Evolutionary conservation across 2,113 vertebrate genomes (phyloP).

Genomic region (Cinclus mexicanus): DNA sequence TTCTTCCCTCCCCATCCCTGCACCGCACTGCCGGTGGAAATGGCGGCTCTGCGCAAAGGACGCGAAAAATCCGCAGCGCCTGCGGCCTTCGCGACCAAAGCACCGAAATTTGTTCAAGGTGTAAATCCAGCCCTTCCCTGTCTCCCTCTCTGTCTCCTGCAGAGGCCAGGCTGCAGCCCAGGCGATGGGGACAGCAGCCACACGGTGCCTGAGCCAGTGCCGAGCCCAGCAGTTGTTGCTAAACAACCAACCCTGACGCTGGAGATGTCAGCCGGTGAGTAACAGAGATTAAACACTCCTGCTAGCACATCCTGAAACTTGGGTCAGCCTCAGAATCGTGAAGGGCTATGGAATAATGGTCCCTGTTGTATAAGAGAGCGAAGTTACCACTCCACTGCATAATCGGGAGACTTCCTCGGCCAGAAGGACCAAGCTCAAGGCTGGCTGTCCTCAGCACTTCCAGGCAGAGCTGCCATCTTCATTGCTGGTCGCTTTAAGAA

Average conservation of each 20-base stretch:
- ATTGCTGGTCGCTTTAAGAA: constrained; percentile 25
- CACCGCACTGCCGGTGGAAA: not conserved
- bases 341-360: not conserved
- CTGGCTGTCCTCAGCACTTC: constrained; percentile 64
- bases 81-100: not conserved
- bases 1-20: not conserved
- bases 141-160: not conserved
- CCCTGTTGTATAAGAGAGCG: constrained; percentile 5
- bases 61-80: not conserved
- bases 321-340: not conserved
- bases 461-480: constrained; percentile 21
- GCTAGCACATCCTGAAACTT: constrained; percentile 22
- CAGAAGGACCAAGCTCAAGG: constrained; percentile 42
- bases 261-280: constrained; percentile 16
- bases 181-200: not conserved
- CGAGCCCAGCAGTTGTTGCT: constrained; percentile 53
- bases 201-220: not conserved
- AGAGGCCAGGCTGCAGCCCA: not conserved
- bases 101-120: accelerated
- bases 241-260: constrained; percentile 28
- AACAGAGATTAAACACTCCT: constrained; percentile 11
- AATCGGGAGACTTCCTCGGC: constrained; percentile 42
- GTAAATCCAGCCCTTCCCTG: not conserved
- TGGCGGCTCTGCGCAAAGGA: constrained; percentile 31
- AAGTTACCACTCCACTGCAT: constrained; percentile 55